Percentiles rank a stretch among this genome's conserved stretches.
Conservation (phyloP, 1,140 invertebrate genomes). For the Ceratosolen fusciceps region DNA sequence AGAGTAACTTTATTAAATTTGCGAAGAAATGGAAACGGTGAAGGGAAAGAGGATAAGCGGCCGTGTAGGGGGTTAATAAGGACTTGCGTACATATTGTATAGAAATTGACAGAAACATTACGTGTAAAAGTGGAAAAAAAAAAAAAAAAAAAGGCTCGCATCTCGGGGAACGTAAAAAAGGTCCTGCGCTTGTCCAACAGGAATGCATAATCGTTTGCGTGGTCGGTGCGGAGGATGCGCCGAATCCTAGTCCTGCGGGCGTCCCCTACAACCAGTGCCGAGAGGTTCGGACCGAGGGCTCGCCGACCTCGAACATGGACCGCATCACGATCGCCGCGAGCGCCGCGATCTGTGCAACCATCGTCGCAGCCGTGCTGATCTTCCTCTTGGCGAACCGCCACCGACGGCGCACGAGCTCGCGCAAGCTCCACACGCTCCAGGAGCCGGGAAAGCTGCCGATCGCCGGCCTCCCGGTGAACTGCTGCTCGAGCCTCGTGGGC, state of each 20-base stretch:
- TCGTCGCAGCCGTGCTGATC: slow-evolving; percentile 88
- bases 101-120: too few species aligned
- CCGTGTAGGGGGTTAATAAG: too few species aligned
- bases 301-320: slow-evolving; percentile 89
- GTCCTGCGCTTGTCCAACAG: not conserved
- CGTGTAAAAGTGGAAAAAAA: too few species aligned
- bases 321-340: slow-evolving; percentile 94
- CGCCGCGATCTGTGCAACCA: slow-evolving; percentile 93
- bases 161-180: too few species aligned
- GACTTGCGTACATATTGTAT: too few species aligned
- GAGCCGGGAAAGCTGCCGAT: slow-evolving; percentile 76
- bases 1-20: too few species aligned
- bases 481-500: slow-evolving; percentile 77
- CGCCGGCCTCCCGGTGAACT: slow-evolving; percentile 80
- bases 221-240: slow-evolving; percentile 89
- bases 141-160: too few species aligned
- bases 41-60: too few species aligned
- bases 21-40: too few species aligned
- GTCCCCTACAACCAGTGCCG: slow-evolving; percentile 90
- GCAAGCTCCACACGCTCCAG: slow-evolving; percentile 82
- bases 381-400: slow-evolving; percentile 88
- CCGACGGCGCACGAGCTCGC: slow-evolving; percentile 68
- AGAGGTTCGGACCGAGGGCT: slow-evolving; percentile 87
- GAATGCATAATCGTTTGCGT: slow-evolving; percentile 94
- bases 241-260: slow-evolving; percentile 85